Conservation (phyloP, 2,797 vertebrate species). For the Takifugu ocellatus region DNA sequence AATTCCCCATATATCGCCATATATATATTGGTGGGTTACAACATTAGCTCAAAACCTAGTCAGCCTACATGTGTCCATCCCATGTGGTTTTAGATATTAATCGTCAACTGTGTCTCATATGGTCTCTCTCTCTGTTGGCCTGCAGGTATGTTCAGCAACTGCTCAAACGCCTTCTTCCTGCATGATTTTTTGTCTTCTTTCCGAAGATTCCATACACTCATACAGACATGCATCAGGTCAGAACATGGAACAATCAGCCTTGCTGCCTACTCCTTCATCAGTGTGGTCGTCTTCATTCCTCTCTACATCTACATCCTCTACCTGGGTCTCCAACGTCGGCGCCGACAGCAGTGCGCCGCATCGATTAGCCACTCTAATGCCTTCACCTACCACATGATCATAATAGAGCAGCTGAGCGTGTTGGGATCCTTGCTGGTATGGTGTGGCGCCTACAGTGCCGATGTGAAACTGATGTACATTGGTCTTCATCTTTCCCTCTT, state of each 20-base stretch:
- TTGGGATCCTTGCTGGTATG: rapidly evolving
- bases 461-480: too few relatives aligned
- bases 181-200: neutral
- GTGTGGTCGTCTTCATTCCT: conserved; percentile 10
- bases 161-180: neutral
- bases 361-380: neutral
- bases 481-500: rapidly evolving
- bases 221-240: neutral
- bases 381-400: conserved; percentile 19
- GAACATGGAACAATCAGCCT: rapidly evolving
- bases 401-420: neutral
- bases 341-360: neutral
- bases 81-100: too few relatives aligned
- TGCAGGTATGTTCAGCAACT: neutral
- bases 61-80: too few relatives aligned
- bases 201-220: neutral
- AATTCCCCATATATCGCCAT: too few relatives aligned
- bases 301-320: neutral
- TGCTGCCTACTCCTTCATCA: neutral
- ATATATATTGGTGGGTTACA: too few relatives aligned
- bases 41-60: too few relatives aligned
- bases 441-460: neutral
- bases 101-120: too few relatives aligned
- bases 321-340: neutral
- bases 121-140: neutral